Base-by-base conservation (phyloP, 2,113 vertebrate species). In the Junco hyemalis region DNA sequence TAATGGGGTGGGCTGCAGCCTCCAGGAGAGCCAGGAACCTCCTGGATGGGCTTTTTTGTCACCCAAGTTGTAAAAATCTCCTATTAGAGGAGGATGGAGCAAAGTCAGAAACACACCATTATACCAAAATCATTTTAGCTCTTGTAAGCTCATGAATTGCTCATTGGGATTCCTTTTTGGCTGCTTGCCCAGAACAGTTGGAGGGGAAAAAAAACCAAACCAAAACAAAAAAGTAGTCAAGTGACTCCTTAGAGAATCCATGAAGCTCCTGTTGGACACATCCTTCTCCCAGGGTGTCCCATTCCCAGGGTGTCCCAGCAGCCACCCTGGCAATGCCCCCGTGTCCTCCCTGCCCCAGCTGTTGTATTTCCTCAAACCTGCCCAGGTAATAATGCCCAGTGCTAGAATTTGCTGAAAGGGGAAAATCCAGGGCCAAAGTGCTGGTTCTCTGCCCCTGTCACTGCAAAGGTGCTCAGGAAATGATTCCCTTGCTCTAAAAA, bases 151-250 rank as follows among this genome's bases (percentile, higher is more conserved):
- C 81, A 90, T 78, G 70, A 95, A 96, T 83, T 85, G 78, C 93
- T 96, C 81, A 90, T 26, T 82, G 86, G 94, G 87, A 96, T 95
- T 96, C 87, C 87, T 94, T 91, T 54, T 44, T 92, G 89, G 95
- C 92, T 65, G 40, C 79, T 70, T 71, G 95, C 94, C 92, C 71
- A 81, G 89, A 90, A 86, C 91, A 93, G 76, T 78, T 88, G 86
- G 69, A 73, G 11, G 8, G 36, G 36, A 36, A 6, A 65, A 82
- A 89, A 90, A 76, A 2, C 3, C 54, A 64, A 86, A 4, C 12
- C 76, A 72, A 90, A 63, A 38, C 65, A 89, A 94, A 82, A 40
- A 88, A 63, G 42, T 5, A 92, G 45, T 76, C 60, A 93, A 90
- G 64, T 26, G 72, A 90, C 81, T 50, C 68, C 44, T 61, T 4